Percentiles rank a stretch among this genome's conserved stretches.
Evolutionary conservation across 1,140 invertebrate genomes (phyloP).

Genomic region (Drosophila eugracilis): DNA sequence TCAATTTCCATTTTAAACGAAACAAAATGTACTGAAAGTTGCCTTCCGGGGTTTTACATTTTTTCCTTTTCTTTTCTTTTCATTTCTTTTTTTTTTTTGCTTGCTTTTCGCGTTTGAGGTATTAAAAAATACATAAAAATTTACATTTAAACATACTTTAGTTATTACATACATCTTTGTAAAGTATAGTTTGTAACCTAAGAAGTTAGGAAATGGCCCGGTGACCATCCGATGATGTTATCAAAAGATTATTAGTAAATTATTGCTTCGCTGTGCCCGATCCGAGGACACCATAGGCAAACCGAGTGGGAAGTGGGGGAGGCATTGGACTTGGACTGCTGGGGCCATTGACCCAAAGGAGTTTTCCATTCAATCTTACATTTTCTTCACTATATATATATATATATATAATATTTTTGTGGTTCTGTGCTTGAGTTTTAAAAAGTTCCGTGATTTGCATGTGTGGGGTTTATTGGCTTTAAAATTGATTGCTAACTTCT

Average conservation of each 20-base stretch:
- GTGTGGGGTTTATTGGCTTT: slow-evolving; percentile 19
- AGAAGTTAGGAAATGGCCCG: slow-evolving; percentile 71
- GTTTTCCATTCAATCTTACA: slow-evolving; percentile 19
- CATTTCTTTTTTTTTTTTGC: slow-evolving; percentile 12
- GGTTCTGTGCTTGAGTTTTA: slow-evolving; percentile 30
- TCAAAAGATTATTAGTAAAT: slow-evolving; percentile 38
- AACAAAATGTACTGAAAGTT: slow-evolving; percentile 48
- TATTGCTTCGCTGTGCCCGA: slow-evolving; percentile 45
- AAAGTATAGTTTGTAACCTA: slow-evolving; percentile 65
- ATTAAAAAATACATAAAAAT: slow-evolving; percentile 84
- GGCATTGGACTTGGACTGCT: slow-evolving; percentile 2
- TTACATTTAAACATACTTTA: slow-evolving; percentile 82
- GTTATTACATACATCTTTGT: slow-evolving; percentile 67
- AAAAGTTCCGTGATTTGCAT: slow-evolving; percentile 24
- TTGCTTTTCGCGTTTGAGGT: slow-evolving; percentile 65
- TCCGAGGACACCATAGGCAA: slow-evolving; percentile 10
- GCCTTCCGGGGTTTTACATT: slow-evolving; percentile 6
- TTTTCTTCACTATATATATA: not conserved
- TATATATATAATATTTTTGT: slow-evolving; percentile 8
- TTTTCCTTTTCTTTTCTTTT: too few species aligned
- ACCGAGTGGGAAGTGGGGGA: slow-evolving; percentile 22
- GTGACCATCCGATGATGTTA: slow-evolving; percentile 28
- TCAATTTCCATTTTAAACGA: slow-evolving; percentile 30
- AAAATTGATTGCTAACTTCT: slow-evolving; percentile 63
- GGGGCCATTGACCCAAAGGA: not conserved